Evolutionary conservation across 2,888 invertebrate genomes (phyloP).

Genomic region (Crocallis elinguaria): DNA sequence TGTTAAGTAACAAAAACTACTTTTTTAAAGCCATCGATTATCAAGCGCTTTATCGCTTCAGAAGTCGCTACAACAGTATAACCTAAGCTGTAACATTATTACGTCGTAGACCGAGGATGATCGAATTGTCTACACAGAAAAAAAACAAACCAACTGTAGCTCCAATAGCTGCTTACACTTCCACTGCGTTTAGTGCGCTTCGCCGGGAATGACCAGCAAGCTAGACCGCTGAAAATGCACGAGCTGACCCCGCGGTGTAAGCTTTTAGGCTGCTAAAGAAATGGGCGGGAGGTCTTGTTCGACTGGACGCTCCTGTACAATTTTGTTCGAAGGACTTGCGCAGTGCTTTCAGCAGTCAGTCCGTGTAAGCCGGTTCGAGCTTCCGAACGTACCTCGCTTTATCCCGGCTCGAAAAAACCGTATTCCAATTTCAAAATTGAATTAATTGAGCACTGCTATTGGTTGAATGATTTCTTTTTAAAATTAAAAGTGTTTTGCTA

Average conservation of each 20-base stretch:
- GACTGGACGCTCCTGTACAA: constrained; percentile 52
- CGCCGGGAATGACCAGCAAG: constrained; percentile 43
- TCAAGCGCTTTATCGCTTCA: too few relatives aligned
- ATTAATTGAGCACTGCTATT: not conserved
- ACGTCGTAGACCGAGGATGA: not conserved
- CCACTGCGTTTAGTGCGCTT: constrained; percentile 46
- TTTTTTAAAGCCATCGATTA: too few relatives aligned
- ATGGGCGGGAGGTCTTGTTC: constrained; percentile 43
- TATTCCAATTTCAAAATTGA: constrained; percentile 6
- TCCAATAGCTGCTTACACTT: constrained; percentile 52
- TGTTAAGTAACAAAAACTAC: too few relatives aligned
- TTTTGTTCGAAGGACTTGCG: constrained; percentile 67
- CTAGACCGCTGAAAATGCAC: constrained; percentile 39
- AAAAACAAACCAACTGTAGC: constrained; percentile 73
- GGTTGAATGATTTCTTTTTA: constrained; percentile 1
- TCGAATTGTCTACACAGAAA: not conserved
- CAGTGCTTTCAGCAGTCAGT: constrained; percentile 55
- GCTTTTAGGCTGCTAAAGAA: not conserved
- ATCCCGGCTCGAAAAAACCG: not conserved
- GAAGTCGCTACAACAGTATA: too few relatives aligned
- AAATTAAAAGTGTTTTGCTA: constrained; percentile 10
- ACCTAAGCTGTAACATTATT: not conserved
- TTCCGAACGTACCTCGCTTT: constrained; percentile 50
- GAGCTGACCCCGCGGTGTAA: constrained; percentile 18
- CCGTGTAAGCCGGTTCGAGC: constrained; percentile 49